Percentiles rank a stretch among this genome's conserved stretches.
Conservation (phyloP, 2,797 vertebrate genomes). For the Sebastes diaconus region DNA sequence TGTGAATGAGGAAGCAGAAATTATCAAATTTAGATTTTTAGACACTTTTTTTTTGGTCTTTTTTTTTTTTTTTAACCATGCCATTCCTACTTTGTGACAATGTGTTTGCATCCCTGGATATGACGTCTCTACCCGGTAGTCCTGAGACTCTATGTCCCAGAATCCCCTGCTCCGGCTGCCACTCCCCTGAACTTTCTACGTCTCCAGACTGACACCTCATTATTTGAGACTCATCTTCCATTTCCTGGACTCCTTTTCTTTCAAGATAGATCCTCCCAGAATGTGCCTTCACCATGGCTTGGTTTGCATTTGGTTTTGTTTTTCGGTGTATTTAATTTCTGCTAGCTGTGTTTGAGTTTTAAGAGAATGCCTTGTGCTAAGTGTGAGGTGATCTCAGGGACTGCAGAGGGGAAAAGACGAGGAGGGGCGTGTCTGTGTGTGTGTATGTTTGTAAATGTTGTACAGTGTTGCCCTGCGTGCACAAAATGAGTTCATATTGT, state of each 20-base stretch:
- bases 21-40: background rate
- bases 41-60: background rate
- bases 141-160: slow-evolving; percentile 26
- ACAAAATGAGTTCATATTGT: slow-evolving; percentile 30
- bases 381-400: slow-evolving; percentile 84
- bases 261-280: slow-evolving; percentile 69
- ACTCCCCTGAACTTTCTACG: slow-evolving; percentile 23
- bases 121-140: background rate
- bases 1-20: background rate
- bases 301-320: slow-evolving; percentile 44
- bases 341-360: slow-evolving; percentile 35
- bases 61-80: background rate
- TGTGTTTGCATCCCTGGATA: slow-evolving; percentile 62
- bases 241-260: slow-evolving; percentile 39
- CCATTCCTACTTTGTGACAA: background rate
- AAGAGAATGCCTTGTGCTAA: slow-evolving; percentile 70
- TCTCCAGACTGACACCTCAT: slow-evolving; percentile 17
- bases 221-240: slow-evolving; percentile 8
- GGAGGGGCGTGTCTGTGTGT: slow-evolving; percentile 5
- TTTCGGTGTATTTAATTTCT: slow-evolving; percentile 49
- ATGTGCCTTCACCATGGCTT: slow-evolving; percentile 82
- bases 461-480: slow-evolving; percentile 49
- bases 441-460: slow-evolving; percentile 48
- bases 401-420: slow-evolving; percentile 44
- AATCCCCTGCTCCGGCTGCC: slow-evolving; percentile 27